Evolutionary conservation across 1,140 invertebrate species (phyloP).

Genomic region (Bathynomus jamesi): DNA sequence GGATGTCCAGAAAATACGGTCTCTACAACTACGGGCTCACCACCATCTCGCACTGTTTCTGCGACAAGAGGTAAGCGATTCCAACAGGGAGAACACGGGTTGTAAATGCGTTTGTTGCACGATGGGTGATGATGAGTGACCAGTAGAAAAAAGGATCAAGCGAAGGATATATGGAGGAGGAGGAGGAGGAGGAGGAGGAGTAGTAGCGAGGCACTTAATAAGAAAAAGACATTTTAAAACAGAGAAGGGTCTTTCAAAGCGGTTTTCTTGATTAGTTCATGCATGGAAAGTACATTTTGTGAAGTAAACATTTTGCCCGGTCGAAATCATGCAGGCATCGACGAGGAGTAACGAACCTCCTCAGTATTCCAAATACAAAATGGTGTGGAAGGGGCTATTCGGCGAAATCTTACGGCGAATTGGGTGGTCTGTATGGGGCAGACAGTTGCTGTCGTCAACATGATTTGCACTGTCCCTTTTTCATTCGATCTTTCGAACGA

Average conservation of each 20-base stretch:
- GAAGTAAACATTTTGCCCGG: too few species aligned
- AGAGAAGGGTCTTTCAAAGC: not conserved
- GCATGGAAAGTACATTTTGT: not conserved
- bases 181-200: not conserved
- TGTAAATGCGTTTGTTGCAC: too few species aligned
- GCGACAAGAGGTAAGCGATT: conserved; percentile 67
- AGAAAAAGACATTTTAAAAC: not conserved
- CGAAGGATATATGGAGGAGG: too few species aligned
- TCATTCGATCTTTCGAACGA: conserved; percentile 63
- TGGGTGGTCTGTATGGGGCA: conserved; percentile 65
- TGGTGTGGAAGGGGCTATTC: conserved; percentile 78
- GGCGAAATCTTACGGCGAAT: conserved; percentile 61
- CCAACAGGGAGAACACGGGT: not conserved
- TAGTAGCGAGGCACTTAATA: not conserved
- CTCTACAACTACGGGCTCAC: conserved; percentile 71
- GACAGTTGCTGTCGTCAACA: conserved; percentile 77
- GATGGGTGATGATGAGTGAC: too few species aligned
- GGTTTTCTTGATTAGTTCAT: not conserved
- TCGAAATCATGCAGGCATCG: conserved; percentile 43
- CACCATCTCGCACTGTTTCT: conserved; percentile 75
- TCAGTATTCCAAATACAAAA: conserved; percentile 69
- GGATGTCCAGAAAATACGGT: conserved; percentile 55
- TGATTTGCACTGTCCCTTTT: conserved; percentile 69
- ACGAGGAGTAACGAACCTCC: conserved; percentile 52
- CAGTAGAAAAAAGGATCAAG: too few species aligned